phyloP scores from a whole-genome alignment of 2,888 invertebrate species.

The Tipula helvola region DNA sequence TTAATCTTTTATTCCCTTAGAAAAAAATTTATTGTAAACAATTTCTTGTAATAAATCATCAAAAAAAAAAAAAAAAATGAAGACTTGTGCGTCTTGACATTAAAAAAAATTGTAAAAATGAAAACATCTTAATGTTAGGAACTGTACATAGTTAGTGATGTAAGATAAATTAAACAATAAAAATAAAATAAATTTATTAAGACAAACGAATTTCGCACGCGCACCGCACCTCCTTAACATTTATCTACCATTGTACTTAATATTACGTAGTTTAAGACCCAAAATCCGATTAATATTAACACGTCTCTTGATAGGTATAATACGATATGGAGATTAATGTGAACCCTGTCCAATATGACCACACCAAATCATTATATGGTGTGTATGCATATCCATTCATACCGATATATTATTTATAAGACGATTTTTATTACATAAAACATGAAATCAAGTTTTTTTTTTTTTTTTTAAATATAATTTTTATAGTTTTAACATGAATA shows the following conservation, averaged over 20 bases:
- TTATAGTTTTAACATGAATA: constrained; percentile 4
- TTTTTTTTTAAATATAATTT: neutral
- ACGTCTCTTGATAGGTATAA: neutral
- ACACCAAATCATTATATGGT: neutral
- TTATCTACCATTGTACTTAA: neutral
- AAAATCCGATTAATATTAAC: neutral
- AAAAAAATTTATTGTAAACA: too few relatives aligned
- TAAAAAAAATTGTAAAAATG: neutral
- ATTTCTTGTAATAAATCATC: neutral
- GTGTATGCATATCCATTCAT: neutral
- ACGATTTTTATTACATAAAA: constrained; percentile 4
- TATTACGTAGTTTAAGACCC: neutral
- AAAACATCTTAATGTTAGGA: neutral
- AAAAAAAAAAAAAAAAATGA: neutral
- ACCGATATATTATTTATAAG: neutral
- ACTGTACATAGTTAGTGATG: neutral
- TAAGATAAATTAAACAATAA: neutral
- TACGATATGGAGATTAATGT: neutral
- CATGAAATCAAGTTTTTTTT: neutral
- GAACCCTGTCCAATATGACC: neutral
- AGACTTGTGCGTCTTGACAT: neutral
- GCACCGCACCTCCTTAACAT: neutral
- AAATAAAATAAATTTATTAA: neutral
- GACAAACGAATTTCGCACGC: neutral
- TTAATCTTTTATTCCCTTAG: too few relatives aligned